Evolutionary conservation across 92 coral and sea anemone genomes (phyloP), one percentile per base, ranked within the genome.

Genomic region (Porites cylindrica): DNA sequence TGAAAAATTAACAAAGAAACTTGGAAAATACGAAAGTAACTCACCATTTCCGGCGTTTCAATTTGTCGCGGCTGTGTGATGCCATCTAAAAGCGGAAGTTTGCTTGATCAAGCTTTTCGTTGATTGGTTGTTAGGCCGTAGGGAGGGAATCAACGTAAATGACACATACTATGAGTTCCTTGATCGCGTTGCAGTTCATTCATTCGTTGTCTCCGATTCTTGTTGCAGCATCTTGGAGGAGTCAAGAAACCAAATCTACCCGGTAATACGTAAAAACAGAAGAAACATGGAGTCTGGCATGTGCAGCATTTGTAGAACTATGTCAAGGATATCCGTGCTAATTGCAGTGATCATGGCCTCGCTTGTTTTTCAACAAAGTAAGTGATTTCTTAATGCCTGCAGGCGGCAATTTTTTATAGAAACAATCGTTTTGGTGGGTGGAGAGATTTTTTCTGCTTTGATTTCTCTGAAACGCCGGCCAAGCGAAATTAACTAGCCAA

Each of bases 321-420:
- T 83, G 69, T 62, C 87, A 3, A 63, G 52, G n/a, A 19, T 32
- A 58, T 74, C 81, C 11, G 8, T 63, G 18, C 2, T 83, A 11
- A 23, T 61, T 11, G 81, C 50, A 24, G 56, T 83, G 1, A 52
- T 65, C 21, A 23, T 62, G 38, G 80, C 26, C 52, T 47, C 18
- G n/a, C 87, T 83, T 14, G 18, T 47, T 24, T 21, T 83, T n/a
- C 1, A 24, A 65, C 76, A 73, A 72, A 76, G 87, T 83, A n/a
- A 83, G 87, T 83, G 38, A 17, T 19, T 62, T 26, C 67, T 29
- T 21, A 16, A 70, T 56, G 14, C 2, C 43, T 53, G 14, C 9
- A 73, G 29, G 18, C 66, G 66, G 9, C 10, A 24, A 59, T 77
- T 81, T 65, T 16, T 38, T 38, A 4, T 38, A 38, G 47, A 38